phyloP scores from a whole-genome alignment of 2,888 invertebrate species.

The Sussaba pulchella region DNA sequence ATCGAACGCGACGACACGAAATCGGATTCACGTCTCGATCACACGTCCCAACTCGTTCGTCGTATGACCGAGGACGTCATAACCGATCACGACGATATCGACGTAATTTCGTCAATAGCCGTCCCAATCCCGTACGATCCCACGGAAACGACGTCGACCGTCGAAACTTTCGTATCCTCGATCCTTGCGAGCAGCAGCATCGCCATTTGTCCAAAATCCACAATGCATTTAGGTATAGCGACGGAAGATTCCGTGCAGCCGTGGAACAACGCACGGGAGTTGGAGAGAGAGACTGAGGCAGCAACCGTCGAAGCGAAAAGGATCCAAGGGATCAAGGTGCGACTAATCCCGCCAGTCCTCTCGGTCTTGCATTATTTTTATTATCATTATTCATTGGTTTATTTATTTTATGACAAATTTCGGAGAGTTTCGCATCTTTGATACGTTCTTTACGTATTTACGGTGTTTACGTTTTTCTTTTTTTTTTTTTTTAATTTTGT shows the following conservation, averaged over 20 bases:
- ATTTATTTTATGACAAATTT: constrained; percentile 37
- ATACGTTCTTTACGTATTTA: constrained; percentile 63
- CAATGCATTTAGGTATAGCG: constrained; percentile 81
- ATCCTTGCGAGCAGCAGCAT: constrained; percentile 35
- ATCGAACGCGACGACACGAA: constrained; percentile 83
- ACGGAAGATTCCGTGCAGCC: constrained; percentile 75
- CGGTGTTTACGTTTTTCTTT: constrained; percentile 68
- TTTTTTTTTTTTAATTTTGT: constrained; percentile 69
- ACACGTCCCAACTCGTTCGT: constrained; percentile 67
- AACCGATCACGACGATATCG: constrained; percentile 46
- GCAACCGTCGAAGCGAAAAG: constrained; percentile 76
- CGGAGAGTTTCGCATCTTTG: constrained; percentile 62
- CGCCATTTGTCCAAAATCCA: constrained; percentile 59
- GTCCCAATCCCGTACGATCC: constrained; percentile 20
- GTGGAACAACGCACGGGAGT: constrained; percentile 74
- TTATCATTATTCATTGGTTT: constrained; percentile 47
- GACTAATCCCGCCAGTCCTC: constrained; percentile 76
- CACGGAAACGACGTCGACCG: constrained; percentile 5
- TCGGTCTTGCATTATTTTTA: constrained; percentile 75
- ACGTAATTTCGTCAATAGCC: constrained; percentile 44
- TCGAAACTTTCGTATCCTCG: constrained; percentile 31
- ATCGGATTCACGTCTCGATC: constrained; percentile 68
- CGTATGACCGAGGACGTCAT: constrained; percentile 70
- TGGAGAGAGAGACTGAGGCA: constrained; percentile 76
- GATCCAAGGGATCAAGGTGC: constrained; percentile 82